Percentiles rank a stretch among this genome's conserved stretches.
Evolutionary conservation across 1,140 invertebrate genomes (phyloP).

Genomic region (Ridgeia piscesae): DNA sequence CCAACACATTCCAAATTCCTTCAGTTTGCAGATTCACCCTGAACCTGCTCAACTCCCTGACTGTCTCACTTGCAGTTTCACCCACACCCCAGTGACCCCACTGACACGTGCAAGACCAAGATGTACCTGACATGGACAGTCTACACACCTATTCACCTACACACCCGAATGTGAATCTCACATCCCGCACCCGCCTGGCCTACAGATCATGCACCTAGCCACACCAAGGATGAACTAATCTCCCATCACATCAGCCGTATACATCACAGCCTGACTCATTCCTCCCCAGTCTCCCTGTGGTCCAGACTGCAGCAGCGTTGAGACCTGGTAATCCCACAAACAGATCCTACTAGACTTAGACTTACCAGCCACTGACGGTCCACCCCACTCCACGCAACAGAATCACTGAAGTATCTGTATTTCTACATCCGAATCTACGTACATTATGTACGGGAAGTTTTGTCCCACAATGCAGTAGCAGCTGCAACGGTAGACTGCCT

Average conservation of each 20-base stretch:
- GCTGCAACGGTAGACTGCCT: not conserved
- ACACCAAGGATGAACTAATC: not conserved
- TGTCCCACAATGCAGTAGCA: not conserved
- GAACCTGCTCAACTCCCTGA: not conserved
- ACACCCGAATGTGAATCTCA: not conserved
- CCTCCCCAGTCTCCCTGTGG: not conserved
- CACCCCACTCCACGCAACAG: not conserved
- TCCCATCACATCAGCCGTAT: not conserved
- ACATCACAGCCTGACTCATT: not conserved
- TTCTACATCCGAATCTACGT: not conserved
- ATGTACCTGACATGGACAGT: too few species aligned
- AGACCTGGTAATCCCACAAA: not conserved
- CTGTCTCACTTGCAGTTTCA: not conserved
- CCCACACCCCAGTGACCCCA: not conserved
- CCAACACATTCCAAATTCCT: too few species aligned
- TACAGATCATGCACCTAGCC: not conserved
- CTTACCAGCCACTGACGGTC: not conserved
- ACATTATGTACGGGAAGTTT: not conserved
- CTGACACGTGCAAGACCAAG: not conserved
- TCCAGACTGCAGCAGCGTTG: not conserved
- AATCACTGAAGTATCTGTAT: not conserved
- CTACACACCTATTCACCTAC: too few species aligned
- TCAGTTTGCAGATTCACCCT: not conserved
- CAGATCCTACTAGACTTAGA: not conserved
- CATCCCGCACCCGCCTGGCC: not conserved